These are phyloP conservation scores for Nomada fucata DNA, from an alignment of 2,888 invertebrate genomes.

Conservation along the genomic window DNA sequence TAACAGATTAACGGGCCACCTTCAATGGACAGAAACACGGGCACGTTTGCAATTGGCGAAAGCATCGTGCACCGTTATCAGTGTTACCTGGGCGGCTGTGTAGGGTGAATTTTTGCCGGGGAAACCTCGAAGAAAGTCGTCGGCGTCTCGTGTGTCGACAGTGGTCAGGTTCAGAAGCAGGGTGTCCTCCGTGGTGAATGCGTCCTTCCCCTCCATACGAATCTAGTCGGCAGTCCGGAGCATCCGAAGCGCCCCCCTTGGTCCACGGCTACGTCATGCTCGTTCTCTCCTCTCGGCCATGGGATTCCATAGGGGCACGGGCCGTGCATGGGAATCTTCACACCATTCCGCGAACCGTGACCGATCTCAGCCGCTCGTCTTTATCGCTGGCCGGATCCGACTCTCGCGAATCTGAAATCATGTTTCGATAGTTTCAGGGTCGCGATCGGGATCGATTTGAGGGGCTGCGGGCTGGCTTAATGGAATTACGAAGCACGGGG, in stretches of 20 bases:
- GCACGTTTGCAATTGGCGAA: background rate
- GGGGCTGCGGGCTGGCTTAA: background rate
- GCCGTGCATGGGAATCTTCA: conserved; percentile 64
- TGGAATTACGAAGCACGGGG: background rate
- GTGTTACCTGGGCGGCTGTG: conserved; percentile 81
- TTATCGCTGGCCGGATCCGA: conserved; percentile 14
- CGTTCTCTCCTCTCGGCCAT: conserved; percentile 67
- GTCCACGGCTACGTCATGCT: conserved; percentile 76
- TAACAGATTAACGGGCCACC: no score
- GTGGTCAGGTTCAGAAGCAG: conserved; percentile 82
- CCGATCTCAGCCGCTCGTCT: conserved; percentile 23
- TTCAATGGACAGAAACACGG: background rate
- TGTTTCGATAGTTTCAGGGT: background rate
- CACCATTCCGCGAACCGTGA: conserved; percentile 36
- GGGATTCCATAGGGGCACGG: conserved; percentile 47
- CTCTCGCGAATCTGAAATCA: conserved; percentile 38
- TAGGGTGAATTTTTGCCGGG: conserved; percentile 84
- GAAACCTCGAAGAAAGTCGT: conserved; percentile 79
- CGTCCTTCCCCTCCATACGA: conserved; percentile 84
- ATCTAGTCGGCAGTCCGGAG: conserved; percentile 82
- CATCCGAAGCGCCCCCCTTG: conserved; percentile 81
- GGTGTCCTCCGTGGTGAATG: conserved; percentile 80
- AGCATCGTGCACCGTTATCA: background rate
- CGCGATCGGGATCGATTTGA: background rate
- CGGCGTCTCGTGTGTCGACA: conserved; percentile 74